Evolutionary conservation across 2,113 vertebrate species (phyloP).

Genomic region (Apodemus sylvaticus): DNA sequence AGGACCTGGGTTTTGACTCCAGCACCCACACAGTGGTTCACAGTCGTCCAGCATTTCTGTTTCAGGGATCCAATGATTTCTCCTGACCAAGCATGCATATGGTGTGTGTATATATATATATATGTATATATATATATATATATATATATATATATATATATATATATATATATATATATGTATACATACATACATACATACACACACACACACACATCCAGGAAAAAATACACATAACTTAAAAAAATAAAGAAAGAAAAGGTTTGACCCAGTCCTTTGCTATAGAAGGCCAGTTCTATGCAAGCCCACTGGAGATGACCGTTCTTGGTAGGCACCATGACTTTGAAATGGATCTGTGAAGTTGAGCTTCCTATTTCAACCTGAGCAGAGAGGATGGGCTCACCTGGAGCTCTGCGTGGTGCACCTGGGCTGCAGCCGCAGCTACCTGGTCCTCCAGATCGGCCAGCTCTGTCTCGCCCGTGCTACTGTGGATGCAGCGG

Average conservation of each 20-base stretch:
- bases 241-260: background rate
- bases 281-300: background rate
- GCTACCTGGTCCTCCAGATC: constrained; percentile 97
- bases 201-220: background rate
- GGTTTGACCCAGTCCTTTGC: background rate
- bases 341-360: background rate
- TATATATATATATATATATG: no score
- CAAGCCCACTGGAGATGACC: background rate
- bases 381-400: constrained; percentile 23
- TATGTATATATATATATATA: no score
- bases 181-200: no score
- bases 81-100: background rate
- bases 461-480: constrained; percentile 91
- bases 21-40: background rate
- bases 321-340: accelerated
- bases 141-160: no score
- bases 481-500: constrained; percentile 91
- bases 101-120: no score
- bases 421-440: constrained; percentile 95
- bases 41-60: background rate
- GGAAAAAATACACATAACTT: background rate
- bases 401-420: constrained; percentile 97
- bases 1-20: background rate
- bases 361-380: background rate
- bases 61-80: background rate